Percentiles rank a stretch among this genome's conserved stretches.
These are phyloP conservation scores for Columba livia DNA, from an alignment of 2,113 vertebrate genomes.

Conservation along the genomic window DNA sequence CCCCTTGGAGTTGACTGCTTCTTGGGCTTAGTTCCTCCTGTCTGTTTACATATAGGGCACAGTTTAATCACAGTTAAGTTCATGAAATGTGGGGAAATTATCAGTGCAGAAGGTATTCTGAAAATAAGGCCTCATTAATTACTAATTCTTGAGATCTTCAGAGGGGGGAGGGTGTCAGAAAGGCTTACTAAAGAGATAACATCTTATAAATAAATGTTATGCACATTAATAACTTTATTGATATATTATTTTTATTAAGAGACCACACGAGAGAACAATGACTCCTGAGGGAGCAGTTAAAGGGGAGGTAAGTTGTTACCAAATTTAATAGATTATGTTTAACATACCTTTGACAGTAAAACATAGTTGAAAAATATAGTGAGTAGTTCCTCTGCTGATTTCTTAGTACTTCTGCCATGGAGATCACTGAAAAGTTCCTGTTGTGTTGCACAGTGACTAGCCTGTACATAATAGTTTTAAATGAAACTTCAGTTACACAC, in stretches of 20 bases:
- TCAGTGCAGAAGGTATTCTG: not conserved
- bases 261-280: not conserved
- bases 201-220: not conserved
- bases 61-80: not conserved
- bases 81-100: not conserved
- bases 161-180: not conserved
- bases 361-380: not conserved
- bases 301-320: not conserved
- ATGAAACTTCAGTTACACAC: not conserved
- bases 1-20: not conserved
- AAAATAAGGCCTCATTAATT: not conserved
- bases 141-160: not conserved
- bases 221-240: not conserved
- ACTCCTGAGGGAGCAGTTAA: not conserved
- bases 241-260: conserved; percentile 9
- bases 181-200: not conserved
- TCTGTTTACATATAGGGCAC: not conserved
- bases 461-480: not conserved
- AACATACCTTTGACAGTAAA: not conserved
- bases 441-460: not conserved
- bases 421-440: not conserved
- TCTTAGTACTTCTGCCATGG: not conserved
- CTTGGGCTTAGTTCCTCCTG: not conserved
- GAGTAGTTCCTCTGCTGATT: not conserved
- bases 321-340: not conserved